Evolutionary conservation across 2,888 invertebrate genomes (phyloP).

Genomic region (Zaprionus bogoriensis): DNA sequence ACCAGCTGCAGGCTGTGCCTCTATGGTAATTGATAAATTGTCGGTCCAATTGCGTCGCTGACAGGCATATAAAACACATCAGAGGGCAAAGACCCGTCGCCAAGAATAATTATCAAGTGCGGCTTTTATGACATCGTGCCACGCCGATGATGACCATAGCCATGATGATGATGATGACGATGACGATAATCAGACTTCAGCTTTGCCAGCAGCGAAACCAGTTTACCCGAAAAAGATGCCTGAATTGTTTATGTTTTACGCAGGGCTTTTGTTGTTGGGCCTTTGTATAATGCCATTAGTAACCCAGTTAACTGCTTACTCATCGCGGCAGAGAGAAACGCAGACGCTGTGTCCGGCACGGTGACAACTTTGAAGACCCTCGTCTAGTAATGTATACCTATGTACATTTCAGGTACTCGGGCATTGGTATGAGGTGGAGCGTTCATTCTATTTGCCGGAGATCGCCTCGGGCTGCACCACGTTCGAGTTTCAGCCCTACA

Average conservation of each 20-base stretch:
- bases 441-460: slow-evolving; percentile 90
- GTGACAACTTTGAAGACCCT: slow-evolving; percentile 5
- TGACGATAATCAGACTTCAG: slow-evolving; percentile 17
- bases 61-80: slow-evolving; percentile 41
- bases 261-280: slow-evolving; percentile 5
- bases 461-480: slow-evolving; percentile 88
- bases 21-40: slow-evolving; percentile 45
- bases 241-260: slow-evolving; percentile 57
- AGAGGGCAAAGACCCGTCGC: slow-evolving; percentile 55
- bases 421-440: slow-evolving; percentile 90
- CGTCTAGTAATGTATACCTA: slow-evolving; percentile 10
- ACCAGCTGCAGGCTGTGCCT: not conserved
- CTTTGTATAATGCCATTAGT: slow-evolving; percentile 51
- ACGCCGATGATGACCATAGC: slow-evolving; percentile 14
- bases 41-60: slow-evolving; percentile 56
- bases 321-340: slow-evolving; percentile 48
- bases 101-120: slow-evolving; percentile 33
- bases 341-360: not conserved
- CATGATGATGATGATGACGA: slow-evolving; percentile 25
- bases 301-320: slow-evolving; percentile 65
- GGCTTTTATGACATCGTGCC: slow-evolving; percentile 25
- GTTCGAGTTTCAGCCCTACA: slow-evolving; percentile 84
- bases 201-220: slow-evolving; percentile 36
- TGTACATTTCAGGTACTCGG: slow-evolving; percentile 84
- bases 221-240: slow-evolving; percentile 36